These are phyloP conservation scores for Halcyon leucocephala DNA, from an alignment of 2,797 vertebrate species.

Conservation along the genomic window DNA sequence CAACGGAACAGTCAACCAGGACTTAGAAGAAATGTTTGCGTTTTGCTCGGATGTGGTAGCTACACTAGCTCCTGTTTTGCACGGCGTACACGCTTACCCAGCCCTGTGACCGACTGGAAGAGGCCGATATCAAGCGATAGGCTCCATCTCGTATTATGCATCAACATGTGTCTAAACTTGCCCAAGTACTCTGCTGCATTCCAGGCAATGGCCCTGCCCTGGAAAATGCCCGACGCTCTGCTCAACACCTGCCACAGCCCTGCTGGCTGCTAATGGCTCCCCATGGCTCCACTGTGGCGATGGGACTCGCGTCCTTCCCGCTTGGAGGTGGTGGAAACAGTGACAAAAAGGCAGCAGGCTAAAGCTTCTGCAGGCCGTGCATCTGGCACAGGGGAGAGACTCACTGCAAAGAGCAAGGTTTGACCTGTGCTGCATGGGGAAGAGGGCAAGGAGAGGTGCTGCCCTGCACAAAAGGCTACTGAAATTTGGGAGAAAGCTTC, in stretches of 20 bases:
- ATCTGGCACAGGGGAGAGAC: neutral
- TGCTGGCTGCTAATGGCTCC: neutral
- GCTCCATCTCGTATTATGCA: slow-evolving; percentile 5
- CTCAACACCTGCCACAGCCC: neutral
- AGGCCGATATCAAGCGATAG: neutral
- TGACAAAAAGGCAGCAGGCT: neutral
- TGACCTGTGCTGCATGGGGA: fast-evolving
- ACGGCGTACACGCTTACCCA: neutral
- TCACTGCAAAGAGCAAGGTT: neutral
- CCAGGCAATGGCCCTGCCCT: slow-evolving; percentile 12
- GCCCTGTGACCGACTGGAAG: neutral
- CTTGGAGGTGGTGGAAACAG: fast-evolving
- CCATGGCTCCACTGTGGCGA: fast-evolving
- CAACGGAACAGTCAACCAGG: neutral
- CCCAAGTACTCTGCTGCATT: neutral
- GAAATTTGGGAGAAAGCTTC: neutral
- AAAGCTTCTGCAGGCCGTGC: fast-evolving
- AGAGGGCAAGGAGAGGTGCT: neutral
- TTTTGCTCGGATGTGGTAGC: neutral
- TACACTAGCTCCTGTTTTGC: neutral
- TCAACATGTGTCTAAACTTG: slow-evolving; percentile 1
- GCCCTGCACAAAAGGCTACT: neutral
- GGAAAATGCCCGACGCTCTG: neutral
- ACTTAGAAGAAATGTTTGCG: neutral
- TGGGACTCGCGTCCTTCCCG: fast-evolving